Evolutionary conservation across 1,140 invertebrate species (phyloP), one percentile per base, ranked within the genome.

Genomic region (Platorchestia sp.): DNA sequence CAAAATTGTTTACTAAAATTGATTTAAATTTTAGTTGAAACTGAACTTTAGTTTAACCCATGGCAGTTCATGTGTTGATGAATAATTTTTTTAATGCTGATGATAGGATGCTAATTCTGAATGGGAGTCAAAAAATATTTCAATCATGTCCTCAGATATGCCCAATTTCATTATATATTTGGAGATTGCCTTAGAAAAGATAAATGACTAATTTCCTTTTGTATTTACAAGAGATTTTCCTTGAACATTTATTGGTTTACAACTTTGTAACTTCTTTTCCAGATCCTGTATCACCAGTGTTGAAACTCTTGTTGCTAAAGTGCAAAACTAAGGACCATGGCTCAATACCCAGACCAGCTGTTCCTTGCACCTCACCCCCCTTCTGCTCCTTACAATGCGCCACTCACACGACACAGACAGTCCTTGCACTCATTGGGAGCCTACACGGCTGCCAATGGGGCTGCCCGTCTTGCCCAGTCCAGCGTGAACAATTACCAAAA

Each of bases 341-440:
- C 91, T 0, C 91, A 93, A n/a, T 93, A 93, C 45, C 40, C 91
- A 45, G 91, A 93, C 14, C 91, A 93, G 45, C 91, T 93, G 43
- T 93, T 93, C n/a, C 91, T 93, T 3, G 45, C 91, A 0, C 91
- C 91, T 93, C 91, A 93, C 44, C 41, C 91, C 10, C 41, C 87
- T 43, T 7, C 89, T 42, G 89, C 7, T 44, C 7, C 45, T 45
- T 93, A 93, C 45, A 47, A 47, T 44, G 43, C 45, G 40, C 36
- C 91, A 45, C 43, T 93, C 45, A 14, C 91, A n/a, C 45, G 43
- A 19, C 91, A 93, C 91, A 93, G 91, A 40, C 91, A 44, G 40
- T 44, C 91, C 10, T 47, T 93, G 91, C 45, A 93, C 19, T 93
- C 91, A 47, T 47, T 93, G 47, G 91, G 91, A 19, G 43, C 91